Conservation (phyloP, 2,888 invertebrate species). For the Nasonovia ribisnigri region DNA sequence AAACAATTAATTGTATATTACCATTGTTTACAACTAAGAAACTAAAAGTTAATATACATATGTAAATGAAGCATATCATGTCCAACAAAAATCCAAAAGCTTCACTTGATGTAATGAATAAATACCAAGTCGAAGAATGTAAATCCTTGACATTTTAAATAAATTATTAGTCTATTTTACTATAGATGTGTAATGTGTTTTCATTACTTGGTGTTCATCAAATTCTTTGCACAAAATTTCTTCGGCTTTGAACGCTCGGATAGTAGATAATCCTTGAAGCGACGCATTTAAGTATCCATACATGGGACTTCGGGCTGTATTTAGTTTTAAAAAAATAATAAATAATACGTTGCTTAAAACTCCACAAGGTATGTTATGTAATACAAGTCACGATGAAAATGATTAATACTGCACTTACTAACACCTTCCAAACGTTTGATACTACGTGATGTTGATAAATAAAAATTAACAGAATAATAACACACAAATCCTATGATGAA, state of each 20-base stretch:
- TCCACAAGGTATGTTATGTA: too few species aligned
- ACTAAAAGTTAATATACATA: constrained; percentile 86
- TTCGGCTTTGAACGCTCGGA: constrained; percentile 89
- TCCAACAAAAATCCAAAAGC: constrained; percentile 96
- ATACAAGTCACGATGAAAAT: background rate
- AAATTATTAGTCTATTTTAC: background rate
- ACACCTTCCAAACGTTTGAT: constrained; percentile 86
- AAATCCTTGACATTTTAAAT: constrained; percentile 62
- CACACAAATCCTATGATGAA: constrained; percentile 80
- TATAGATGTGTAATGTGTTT: constrained; percentile 65
- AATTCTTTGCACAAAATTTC: constrained; percentile 83
- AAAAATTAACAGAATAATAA: constrained; percentile 82
- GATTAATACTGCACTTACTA: constrained; percentile 76
- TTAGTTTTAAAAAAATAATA: background rate
- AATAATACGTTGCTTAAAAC: background rate
- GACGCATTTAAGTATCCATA: constrained; percentile 92
- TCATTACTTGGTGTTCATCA: constrained; percentile 79
- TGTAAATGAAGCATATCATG: constrained; percentile 87
- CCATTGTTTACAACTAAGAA: constrained; percentile 76
- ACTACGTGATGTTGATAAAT: constrained; percentile 83
- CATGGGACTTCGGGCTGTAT: constrained; percentile 90
- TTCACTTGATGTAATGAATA: constrained; percentile 89
- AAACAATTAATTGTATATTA: constrained; percentile 46
- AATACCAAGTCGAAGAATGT: constrained; percentile 85
- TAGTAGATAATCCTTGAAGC: constrained; percentile 90